Evolutionary conservation across 1,140 invertebrate species (phyloP).

Genomic region (Aphidius gifuensis): DNA sequence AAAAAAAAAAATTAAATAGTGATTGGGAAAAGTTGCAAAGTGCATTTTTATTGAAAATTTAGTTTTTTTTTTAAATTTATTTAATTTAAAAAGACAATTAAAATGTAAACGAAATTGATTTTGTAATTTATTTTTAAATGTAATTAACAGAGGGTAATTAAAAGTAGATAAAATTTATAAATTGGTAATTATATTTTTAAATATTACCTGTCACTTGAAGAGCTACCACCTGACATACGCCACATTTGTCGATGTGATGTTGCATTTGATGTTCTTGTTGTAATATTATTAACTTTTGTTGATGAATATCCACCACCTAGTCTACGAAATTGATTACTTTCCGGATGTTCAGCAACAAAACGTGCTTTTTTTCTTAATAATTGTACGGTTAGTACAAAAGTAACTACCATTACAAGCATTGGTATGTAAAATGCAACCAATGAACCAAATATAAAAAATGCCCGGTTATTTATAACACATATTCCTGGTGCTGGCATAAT

Average conservation of each 20-base stretch:
- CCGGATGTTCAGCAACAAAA: constrained; percentile 63
- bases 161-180: neutral
- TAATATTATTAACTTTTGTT: constrained; percentile 46
- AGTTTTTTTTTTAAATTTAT: too few relatives aligned
- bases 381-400: constrained; percentile 85
- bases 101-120: too few relatives aligned
- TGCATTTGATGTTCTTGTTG: constrained; percentile 27
- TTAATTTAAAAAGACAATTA: too few relatives aligned
- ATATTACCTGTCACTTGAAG: constrained; percentile 29
- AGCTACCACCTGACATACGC: constrained; percentile 51
- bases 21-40: too few relatives aligned
- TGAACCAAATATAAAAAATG: constrained; percentile 85
- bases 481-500: constrained; percentile 71
- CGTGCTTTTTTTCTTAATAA: constrained; percentile 72
- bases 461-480: constrained; percentile 83
- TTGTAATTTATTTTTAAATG: too few relatives aligned
- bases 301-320: constrained; percentile 63
- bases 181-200: neutral
- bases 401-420: constrained; percentile 87
- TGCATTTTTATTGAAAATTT: too few relatives aligned
- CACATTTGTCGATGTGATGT: constrained; percentile 38
- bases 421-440: constrained; percentile 91
- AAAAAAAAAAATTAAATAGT: too few relatives aligned
- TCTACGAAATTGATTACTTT: constrained; percentile 59
- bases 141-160: too few relatives aligned